Evolutionary conservation across 2,888 invertebrate species (phyloP).

Genomic region (Brachyptera putata): DNA sequence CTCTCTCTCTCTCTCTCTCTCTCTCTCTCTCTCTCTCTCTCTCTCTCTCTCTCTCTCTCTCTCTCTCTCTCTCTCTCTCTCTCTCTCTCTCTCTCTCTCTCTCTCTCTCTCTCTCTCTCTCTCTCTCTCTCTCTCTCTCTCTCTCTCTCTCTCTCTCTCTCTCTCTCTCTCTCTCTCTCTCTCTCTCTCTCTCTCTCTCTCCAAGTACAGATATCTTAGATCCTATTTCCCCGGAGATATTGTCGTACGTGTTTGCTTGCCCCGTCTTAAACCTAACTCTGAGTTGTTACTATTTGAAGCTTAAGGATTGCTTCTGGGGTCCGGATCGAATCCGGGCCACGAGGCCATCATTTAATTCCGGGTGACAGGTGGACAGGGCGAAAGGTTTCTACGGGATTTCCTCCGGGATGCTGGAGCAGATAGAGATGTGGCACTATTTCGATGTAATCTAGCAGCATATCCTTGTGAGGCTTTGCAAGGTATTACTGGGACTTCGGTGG

Average conservation of each 20-base stretch:
- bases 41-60: too few relatives aligned
- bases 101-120: too few relatives aligned
- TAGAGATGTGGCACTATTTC: conserved; percentile 10
- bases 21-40: too few relatives aligned
- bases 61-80: too few relatives aligned
- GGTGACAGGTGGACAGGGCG: conserved; percentile 32
- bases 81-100: too few relatives aligned
- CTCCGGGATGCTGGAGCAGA: conserved; percentile 28
- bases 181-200: too few relatives aligned
- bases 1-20: too few relatives aligned
- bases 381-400: conserved; percentile 31
- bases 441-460: conserved; percentile 14
- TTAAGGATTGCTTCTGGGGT: background rate
- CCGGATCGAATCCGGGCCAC: conserved; percentile 9
- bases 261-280: conserved; percentile 10
- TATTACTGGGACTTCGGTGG: too few relatives aligned
- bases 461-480: conserved; percentile 14
- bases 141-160: too few relatives aligned
- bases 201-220: too few relatives aligned
- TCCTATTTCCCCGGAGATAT: conserved; percentile 17
- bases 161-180: too few relatives aligned
- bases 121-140: too few relatives aligned
- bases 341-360: conserved; percentile 33
- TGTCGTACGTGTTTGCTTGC: conserved; percentile 1
- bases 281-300: conserved; percentile 11